Evolutionary conservation across 2,113 vertebrate species (phyloP), one percentile per base, ranked within the genome.

Genomic region (Hippocampus guttulatus): DNA sequence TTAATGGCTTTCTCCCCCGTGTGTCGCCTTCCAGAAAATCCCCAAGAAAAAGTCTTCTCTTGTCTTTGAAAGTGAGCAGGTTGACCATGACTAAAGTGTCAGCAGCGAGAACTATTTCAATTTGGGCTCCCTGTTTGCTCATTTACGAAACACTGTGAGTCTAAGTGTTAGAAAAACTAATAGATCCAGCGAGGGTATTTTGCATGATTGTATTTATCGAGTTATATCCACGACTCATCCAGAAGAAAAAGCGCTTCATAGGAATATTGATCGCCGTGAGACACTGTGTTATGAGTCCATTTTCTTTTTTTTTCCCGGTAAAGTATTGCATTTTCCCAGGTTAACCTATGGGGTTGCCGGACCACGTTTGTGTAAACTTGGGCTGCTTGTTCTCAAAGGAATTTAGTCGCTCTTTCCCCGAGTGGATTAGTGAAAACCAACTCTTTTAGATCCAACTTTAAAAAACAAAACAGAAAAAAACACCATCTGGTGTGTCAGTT

Each of bases 1-100:
- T 96, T 94, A 94, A 97, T 96, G 94, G 93, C 90, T 89, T 93
- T 95, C 92, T 90, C 86, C 20, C 3, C 15, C 15, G 66, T 27
- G 60, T 43, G 90, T 92, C 93, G 91, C 90, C 92, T 92, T 93
- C 89, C 91, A 92, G 92, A 92, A 92, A 94, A 94, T 94, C 93
- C 94, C 91, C 89, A 93, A 92, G 93, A 90, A 91, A 70, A 70
- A 94, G 43, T 93, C 93, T 93, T 85, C 87, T 92, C 75, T 65
- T 84, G 83, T 82, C 80, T 84, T 77, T 78, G 77, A 81, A 85
- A 86, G 40, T 49, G 43, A 65, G 43, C 43, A 65, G 64, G 72
- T 64, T 73, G 82, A 85, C 73, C 74, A 77, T 64, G 64, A 57
- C 64, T 69, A 45, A 38, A 64, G 41, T 47, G 64, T 65, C 64